A percentile compares a stretch with the other conserved stretches of the same genome.
phyloP scores from a whole-genome alignment of 2,888 invertebrate species.

The Ametastegia equiseti region DNA sequence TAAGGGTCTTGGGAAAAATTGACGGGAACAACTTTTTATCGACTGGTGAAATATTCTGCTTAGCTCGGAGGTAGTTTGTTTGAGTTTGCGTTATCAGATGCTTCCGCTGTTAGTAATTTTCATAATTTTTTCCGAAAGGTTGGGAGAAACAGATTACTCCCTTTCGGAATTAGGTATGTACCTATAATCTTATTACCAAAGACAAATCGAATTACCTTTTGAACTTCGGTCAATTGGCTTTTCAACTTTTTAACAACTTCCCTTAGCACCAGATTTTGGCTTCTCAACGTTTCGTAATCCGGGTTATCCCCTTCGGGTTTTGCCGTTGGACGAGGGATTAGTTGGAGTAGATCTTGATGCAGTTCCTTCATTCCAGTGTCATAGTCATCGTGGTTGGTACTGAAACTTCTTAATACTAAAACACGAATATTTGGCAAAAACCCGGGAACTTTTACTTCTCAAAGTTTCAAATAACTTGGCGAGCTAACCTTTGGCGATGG shows the following conservation, averaged over 20 bases:
- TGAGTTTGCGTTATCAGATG: neutral
- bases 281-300: constrained; percentile 57
- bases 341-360: neutral
- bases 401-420: constrained; percentile 19
- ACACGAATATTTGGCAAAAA: neutral
- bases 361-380: neutral
- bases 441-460: neutral
- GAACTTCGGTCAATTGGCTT: constrained; percentile 40
- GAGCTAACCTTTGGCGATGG: neutral
- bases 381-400: neutral
- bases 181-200: constrained; percentile 7
- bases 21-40: neutral
- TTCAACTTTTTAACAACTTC: constrained; percentile 62
- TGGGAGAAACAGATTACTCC: neutral
- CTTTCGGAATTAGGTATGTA: neutral
- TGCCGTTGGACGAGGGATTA: neutral
- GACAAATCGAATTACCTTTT: constrained; percentile 7
- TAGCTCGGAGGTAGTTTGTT: neutral
- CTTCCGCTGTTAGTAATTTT: neutral
- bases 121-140: neutral
- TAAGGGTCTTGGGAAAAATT: neutral
- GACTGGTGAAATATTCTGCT: neutral
- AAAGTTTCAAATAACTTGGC: neutral
- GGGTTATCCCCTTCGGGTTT: neutral
- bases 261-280: constrained; percentile 63